Conservation (phyloP, 2,888 invertebrate species). For the Onchidella celtica region DNA sequence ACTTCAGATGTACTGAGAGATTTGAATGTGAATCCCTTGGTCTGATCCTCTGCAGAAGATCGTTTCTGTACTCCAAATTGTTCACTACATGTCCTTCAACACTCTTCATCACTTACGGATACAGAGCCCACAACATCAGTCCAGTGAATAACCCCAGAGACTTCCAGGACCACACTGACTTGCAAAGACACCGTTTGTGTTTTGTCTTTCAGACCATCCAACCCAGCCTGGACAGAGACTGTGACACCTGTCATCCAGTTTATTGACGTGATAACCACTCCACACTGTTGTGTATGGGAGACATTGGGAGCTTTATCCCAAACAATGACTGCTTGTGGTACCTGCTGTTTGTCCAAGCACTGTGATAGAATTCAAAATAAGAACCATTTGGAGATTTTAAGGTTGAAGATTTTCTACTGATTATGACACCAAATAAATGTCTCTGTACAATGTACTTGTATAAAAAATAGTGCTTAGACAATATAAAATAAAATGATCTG, state of each 20-base stretch:
- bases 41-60: too few relatives aligned
- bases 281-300: constrained; percentile 43
- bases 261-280: constrained; percentile 44
- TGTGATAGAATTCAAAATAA: background rate
- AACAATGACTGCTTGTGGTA: constrained; percentile 60
- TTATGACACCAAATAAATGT: too few relatives aligned
- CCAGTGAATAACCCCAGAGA: background rate
- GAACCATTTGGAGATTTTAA: background rate
- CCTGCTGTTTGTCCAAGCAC: constrained; percentile 49
- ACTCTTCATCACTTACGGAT: background rate
- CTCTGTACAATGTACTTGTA: too few relatives aligned
- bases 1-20: too few relatives aligned
- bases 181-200: constrained; percentile 44
- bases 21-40: too few relatives aligned
- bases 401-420: too few relatives aligned
- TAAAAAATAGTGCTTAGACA: too few relatives aligned
- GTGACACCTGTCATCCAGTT: constrained; percentile 57
- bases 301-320: constrained; percentile 16
- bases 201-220: constrained; percentile 60
- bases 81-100: too few relatives aligned
- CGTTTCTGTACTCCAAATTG: too few relatives aligned
- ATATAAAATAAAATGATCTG: too few relatives aligned
- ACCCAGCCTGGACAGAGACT: constrained; percentile 53
- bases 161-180: constrained; percentile 33
- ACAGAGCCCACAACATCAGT: background rate